Evolutionary conservation across 2,888 invertebrate genomes (phyloP), one percentile per base, ranked within the genome.

Genomic region (Invenusta paracnida): DNA sequence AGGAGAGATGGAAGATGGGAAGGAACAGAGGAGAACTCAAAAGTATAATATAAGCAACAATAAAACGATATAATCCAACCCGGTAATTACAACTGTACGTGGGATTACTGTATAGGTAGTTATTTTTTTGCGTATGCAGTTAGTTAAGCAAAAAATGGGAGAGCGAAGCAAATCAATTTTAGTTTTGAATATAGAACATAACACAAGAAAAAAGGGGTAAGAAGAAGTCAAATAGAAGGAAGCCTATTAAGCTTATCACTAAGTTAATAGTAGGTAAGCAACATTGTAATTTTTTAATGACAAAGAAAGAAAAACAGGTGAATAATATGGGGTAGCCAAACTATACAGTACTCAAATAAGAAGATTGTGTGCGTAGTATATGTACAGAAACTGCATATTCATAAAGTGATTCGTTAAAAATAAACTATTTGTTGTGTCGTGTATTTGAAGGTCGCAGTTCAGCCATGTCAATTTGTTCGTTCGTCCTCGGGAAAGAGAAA

Each of bases 351-450:
- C 11, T 13, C 25, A 73, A 25, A n/a, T 13, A n/a, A 73, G 11
- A 73, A 23, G 27, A 17, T 48, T 5, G 25, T 2, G 17, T 73
- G 25, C 17, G 73, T 23, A 73, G 73, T 48, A 23, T 73, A 73
- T 73, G 73, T 73, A 73, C 73, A 73, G 23, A 73, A 23, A 73
- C 73, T 73, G 73, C 73, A 73, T 73, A 73, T 73, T 73, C 11
- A 73, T 73, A 13, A 73, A 73, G 73, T 73, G 73, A 73, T n/a
- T 73, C 73, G 73, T 23, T 73, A 5, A 25, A 23, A n/a, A n/a
- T n/a, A n/a, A n/a, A n/a, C n/a, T n/a, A n/a, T n/a, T n/a, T n/a
- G n/a, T n/a, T n/a, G n/a, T n/a, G n/a, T n/a, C n/a, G n/a, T n/a
- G n/a, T n/a, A n/a, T n/a, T n/a, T n/a, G n/a, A n/a, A n/a, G n/a